phyloP scores from a whole-genome alignment of 2,113 vertebrate species.

The Nerophis ophidion region DNA sequence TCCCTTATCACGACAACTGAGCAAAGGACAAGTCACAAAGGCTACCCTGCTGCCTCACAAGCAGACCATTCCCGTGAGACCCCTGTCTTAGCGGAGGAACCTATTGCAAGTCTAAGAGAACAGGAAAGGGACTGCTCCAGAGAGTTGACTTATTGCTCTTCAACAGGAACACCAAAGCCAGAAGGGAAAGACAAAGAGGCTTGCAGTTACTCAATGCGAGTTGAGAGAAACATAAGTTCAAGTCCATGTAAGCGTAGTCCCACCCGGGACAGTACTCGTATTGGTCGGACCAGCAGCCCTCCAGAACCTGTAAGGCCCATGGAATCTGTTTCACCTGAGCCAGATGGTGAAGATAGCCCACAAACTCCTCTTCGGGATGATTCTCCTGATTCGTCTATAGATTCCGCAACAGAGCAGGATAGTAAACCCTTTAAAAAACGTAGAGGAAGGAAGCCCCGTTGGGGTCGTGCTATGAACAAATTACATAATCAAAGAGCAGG shows the following conservation, averaged over 20 bases:
- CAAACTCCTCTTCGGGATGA: conserved; percentile 63
- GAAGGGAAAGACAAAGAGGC: conserved; percentile 64
- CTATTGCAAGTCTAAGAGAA: conserved; percentile 54
- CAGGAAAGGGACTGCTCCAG: conserved; percentile 57
- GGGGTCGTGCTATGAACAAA: conserved; percentile 81
- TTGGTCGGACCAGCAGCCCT: conserved; percentile 46
- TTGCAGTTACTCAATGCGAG: conserved; percentile 42
- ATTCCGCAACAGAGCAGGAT: conserved; percentile 74
- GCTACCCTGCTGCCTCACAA: conserved; percentile 54
- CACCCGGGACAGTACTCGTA: conserved; percentile 47
- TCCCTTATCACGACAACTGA: conserved; percentile 47
- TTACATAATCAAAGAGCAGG: conserved; percentile 44
- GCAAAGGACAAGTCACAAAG: conserved; percentile 60
- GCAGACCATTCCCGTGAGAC: conserved; percentile 59
- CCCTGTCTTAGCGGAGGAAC: conserved; percentile 60
- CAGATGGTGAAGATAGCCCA: conserved; percentile 44
- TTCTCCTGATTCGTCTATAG: conserved; percentile 62
- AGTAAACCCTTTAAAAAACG: conserved; percentile 89
- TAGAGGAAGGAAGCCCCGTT: conserved; percentile 86
- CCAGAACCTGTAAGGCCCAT: conserved; percentile 55
- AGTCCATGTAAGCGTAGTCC: conserved; percentile 71
- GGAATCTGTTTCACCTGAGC: conserved; percentile 52
- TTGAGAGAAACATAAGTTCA: conserved; percentile 61
- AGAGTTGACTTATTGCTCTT: conserved; percentile 63
- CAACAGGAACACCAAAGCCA: conserved; percentile 47